Percentiles rank a stretch among this genome's conserved stretches.
phyloP scores from a whole-genome alignment of 2,113 vertebrate species.

The Rissa tridactyla region DNA sequence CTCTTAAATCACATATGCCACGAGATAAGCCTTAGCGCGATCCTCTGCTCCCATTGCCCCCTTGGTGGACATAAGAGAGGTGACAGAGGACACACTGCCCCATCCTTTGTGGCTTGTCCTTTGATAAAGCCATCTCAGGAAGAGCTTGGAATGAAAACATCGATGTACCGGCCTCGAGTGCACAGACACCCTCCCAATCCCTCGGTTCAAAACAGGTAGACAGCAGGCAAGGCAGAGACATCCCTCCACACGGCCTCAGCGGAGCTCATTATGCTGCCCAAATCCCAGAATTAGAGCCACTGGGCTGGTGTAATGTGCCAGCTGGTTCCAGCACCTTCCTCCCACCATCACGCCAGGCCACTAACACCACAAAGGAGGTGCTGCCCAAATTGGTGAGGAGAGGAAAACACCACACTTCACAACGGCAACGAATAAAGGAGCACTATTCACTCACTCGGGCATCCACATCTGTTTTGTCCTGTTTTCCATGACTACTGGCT shows the following conservation, averaged over 20 bases:
- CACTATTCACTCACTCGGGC: not conserved
- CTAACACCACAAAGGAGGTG: not conserved
- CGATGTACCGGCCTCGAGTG: not conserved
- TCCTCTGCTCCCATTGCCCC: not conserved
- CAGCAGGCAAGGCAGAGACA: not conserved
- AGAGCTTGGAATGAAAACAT: not conserved
- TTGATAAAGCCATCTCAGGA: not conserved
- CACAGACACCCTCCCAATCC: fast-evolving
- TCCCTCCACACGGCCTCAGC: not conserved
- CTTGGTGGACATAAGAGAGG: not conserved
- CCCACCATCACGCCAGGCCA: not conserved
- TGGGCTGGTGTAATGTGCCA: not conserved
- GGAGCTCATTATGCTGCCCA: not conserved
- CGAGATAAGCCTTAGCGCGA: fast-evolving
- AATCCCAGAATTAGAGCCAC: not conserved
- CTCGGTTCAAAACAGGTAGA: not conserved
- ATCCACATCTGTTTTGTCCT: constrained; percentile 52
- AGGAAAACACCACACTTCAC: not conserved
- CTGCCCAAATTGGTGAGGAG: not conserved
- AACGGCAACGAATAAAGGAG: not conserved
- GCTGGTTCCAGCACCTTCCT: constrained; percentile 1
- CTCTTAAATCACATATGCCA: fast-evolving
- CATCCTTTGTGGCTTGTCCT: fast-evolving
- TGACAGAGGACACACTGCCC: not conserved
- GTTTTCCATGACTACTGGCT: constrained; percentile 60